These are phyloP conservation scores for Sandelia bainsii DNA, from an alignment of 2,797 vertebrate genomes.

Conservation along the genomic window DNA sequence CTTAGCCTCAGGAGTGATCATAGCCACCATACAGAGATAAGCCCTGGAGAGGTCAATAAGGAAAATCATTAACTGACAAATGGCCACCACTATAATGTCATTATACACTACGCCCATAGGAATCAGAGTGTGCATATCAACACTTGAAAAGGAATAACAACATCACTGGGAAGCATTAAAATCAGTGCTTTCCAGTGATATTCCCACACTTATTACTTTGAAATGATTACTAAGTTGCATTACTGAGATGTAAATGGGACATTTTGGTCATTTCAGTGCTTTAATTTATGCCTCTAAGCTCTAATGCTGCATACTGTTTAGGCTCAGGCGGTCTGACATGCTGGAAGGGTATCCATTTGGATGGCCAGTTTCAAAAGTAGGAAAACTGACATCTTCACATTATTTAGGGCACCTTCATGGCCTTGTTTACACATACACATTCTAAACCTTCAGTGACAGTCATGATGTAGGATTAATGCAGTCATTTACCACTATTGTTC, in stretches of 20 bases:
- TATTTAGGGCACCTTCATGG: constrained; percentile 48
- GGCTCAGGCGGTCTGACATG: constrained; percentile 20
- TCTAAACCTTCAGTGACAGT: constrained; percentile 38
- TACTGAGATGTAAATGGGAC: constrained; percentile 53
- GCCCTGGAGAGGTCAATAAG: constrained; percentile 70
- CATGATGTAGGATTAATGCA: constrained; percentile 59
- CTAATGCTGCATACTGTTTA: constrained; percentile 32
- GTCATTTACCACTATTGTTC: constrained; percentile 56
- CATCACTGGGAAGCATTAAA: constrained; percentile 32
- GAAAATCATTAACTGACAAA: constrained; percentile 74
- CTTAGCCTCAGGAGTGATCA: constrained; percentile 57
- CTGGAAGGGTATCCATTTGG: constrained; percentile 6
- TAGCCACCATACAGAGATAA: constrained; percentile 63
- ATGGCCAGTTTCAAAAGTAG: background rate
- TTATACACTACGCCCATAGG: constrained; percentile 49
- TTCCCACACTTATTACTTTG: constrained; percentile 45
- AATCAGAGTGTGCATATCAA: constrained; percentile 50
- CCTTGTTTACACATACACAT: constrained; percentile 56
- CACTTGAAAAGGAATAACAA: constrained; percentile 51
- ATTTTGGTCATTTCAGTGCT: constrained; percentile 45
- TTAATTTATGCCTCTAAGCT: constrained; percentile 51
- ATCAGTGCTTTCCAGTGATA: constrained; percentile 54
- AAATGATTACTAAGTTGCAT: constrained; percentile 57
- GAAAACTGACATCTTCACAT: constrained; percentile 13
- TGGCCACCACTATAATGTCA: constrained; percentile 56